A percentile compares a stretch with the other conserved stretches of the same genome.
Evolutionary conservation across 1,140 invertebrate species (phyloP).

Genomic region (Leptonema lineaticorne): DNA sequence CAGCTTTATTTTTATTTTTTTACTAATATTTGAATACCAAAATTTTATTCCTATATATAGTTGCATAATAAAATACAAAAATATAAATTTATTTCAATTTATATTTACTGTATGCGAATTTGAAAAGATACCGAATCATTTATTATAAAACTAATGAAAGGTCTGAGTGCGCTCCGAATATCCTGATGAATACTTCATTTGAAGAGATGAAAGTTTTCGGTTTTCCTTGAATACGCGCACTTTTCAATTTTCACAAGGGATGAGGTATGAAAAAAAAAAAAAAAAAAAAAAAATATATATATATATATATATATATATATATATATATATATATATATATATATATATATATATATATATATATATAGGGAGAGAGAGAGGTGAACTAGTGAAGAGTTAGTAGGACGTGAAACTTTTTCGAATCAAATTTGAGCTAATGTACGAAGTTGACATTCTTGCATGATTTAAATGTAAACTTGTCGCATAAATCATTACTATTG

Average conservation of each 20-base stretch:
- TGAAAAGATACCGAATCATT: too few relatives aligned
- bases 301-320: not conserved
- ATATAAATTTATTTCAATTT: too few relatives aligned
- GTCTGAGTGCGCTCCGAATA: not conserved
- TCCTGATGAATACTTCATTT: slow-evolving; percentile 20
- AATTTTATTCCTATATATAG: too few relatives aligned
- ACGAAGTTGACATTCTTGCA: not conserved
- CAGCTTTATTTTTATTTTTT: too few relatives aligned
- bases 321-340: not conserved
- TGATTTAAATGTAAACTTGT: not conserved
- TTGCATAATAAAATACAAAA: too few relatives aligned
- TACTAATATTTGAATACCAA: not conserved
- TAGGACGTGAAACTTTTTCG: not conserved
- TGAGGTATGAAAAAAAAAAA: too few relatives aligned
- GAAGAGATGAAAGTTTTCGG: not conserved
- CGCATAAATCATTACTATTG: not conserved
- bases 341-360: not conserved
- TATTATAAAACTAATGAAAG: not conserved
- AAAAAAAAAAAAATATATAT: too few relatives aligned
- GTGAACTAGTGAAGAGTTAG: not conserved
- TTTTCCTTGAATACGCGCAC: not conserved
- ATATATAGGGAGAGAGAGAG: not conserved
- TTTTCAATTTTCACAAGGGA: too few relatives aligned
- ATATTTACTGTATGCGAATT: too few relatives aligned
- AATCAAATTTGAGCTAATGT: not conserved